Base-by-base conservation (phyloP, 1,140 invertebrate species). In the Cyclargus thomasi region DNA sequence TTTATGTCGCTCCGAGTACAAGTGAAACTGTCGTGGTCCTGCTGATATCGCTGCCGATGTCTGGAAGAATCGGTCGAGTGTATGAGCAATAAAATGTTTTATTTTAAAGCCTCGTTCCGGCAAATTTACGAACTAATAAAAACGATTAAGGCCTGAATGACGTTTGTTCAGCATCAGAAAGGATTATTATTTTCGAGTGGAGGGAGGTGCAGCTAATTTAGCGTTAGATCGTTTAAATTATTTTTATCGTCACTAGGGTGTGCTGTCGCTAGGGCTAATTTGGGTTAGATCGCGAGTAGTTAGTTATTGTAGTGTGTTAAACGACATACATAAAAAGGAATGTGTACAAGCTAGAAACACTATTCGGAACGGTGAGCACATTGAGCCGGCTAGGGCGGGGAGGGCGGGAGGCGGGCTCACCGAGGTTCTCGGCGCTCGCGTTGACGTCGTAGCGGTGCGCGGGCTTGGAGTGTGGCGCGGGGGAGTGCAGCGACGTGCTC, bases 381-480 rank as follows among this genome's bases (percentile, higher is more conserved):
- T 8, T 65, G 21, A 65, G 18, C n/a, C 47, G 20, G 20, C 4
- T 53, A 21, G 47, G 22, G 53, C 20, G 29, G 29, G 29, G 29
- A 0, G 29, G 29, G 29, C 29, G 29, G 5, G 5, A 8, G 4
- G 20, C n/a, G 5, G 10, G 85, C 91, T 93, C 90, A 95, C 94
- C 94, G 86, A 95, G 90, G 86, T 95, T 95, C 85, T 95, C 94
- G 53, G 93, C 92, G 68, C 94, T 95, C 71, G 94, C 92, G 86
- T 94, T 94, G 78, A 95, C 92, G 78, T 94, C 94, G 72, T 93
- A 91, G 72, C 94, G 93, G 78, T 92, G 92, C 75, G 92, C 91
- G 53, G 92, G 87, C 74, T 90, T 90, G 80, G 92, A 90, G 85
- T 93, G 91, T 75, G 94, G 87, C 73, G 94, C 92, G 67, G 95